Percentiles rank a stretch among this genome's conserved stretches.
phyloP scores from a whole-genome alignment of 2,888 invertebrate genomes.

The Tachina grossa region DNA sequence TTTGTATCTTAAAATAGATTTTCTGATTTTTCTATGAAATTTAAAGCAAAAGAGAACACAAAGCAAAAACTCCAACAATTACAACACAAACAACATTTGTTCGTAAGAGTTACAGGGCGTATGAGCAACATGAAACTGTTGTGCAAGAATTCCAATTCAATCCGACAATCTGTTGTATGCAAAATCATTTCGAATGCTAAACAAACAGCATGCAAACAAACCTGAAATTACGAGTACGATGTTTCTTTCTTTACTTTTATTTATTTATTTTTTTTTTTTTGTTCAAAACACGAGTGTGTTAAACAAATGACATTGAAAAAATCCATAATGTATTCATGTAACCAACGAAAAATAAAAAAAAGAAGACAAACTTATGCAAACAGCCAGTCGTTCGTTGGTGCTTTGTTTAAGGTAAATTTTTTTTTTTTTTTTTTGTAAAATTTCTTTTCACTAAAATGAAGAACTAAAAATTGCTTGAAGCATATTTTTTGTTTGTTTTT shows the following conservation, averaged over 20 bases:
- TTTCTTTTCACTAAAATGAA: conserved; percentile 42
- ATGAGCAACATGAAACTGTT: background rate
- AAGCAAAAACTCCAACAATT: too few species aligned
- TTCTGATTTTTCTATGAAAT: too few species aligned
- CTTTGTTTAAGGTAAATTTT: too few species aligned
- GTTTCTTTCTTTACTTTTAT: too few species aligned
- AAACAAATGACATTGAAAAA: conserved; percentile 48
- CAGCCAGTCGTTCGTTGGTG: background rate
- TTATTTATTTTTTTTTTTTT: background rate
- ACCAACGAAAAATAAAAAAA: background rate
- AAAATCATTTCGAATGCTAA: background rate
- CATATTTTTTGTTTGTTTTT: conserved; percentile 3
- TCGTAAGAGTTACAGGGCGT: background rate
- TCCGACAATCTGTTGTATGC: background rate
- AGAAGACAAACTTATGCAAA: conserved; percentile 10
- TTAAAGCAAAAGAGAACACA: too few species aligned
- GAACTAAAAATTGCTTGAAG: conserved; percentile 34
- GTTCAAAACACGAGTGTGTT: conserved; percentile 4
- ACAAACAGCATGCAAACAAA: background rate
- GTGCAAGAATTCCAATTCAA: background rate
- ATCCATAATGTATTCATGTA: conserved; percentile 38
- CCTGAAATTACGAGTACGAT: background rate
- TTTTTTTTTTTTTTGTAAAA: background rate
- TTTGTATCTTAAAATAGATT: too few species aligned
- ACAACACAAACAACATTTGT: too few species aligned